A percentile compares a stretch with the other conserved stretches of the same genome.
Conservation (phyloP, 2,113 vertebrate genomes). For the Podarcis muralis region DNA sequence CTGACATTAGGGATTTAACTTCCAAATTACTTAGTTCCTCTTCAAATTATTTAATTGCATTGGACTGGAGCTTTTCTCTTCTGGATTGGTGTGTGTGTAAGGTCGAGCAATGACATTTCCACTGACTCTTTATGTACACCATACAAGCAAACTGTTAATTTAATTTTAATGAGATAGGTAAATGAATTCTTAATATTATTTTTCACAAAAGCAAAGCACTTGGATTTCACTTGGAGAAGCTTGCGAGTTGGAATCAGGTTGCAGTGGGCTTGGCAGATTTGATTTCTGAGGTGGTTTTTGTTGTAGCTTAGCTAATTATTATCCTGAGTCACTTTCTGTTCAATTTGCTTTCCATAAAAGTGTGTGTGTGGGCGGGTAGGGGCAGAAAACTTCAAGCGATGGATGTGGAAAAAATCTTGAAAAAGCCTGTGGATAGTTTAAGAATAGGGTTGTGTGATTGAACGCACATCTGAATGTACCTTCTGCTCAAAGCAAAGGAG, state of each 20-base stretch:
- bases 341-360: background rate
- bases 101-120: background rate
- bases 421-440: background rate
- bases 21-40: slow-evolving; percentile 28
- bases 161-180: background rate
- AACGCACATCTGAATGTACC: background rate
- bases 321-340: background rate
- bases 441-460: background rate
- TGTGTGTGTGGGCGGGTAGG: too few species aligned
- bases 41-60: slow-evolving; percentile 19
- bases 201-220: background rate
- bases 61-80: background rate
- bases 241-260: background rate
- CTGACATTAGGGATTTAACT: slow-evolving; percentile 12
- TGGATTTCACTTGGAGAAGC: background rate
- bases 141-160: background rate
- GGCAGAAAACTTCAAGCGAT: background rate
- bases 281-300: background rate
- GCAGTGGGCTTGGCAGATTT: background rate
- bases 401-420: background rate
- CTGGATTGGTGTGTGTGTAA: background rate
- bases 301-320: background rate
- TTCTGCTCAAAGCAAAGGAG: background rate
- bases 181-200: background rate
- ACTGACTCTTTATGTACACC: background rate